Evolutionary conservation across 92 coral and sea anemone genomes (phyloP), one percentile per base, ranked within the genome.

Genomic region (Desmophyllum pertusum): DNA sequence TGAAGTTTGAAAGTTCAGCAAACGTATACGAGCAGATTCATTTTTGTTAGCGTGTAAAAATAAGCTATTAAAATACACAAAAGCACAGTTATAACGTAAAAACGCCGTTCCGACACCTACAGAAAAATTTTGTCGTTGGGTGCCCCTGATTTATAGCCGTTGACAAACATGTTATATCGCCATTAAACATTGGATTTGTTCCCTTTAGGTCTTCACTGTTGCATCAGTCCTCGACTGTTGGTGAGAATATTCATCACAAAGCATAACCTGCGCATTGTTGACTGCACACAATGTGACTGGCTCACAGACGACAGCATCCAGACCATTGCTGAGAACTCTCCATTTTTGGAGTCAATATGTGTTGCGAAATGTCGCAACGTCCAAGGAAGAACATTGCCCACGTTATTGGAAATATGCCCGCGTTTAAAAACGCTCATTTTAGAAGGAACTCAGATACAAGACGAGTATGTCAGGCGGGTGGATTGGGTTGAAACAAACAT

Each of bases 281-380:
- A 93, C 78, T 93, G 96, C 72, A 67, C 88, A 7, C 84, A 86
- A 2, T 87, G 96, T 70, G 94, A 93, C 55, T 90, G 93, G 92
- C 55, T 90, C 45, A 88, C 80, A 31, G 96, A 93, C 71, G 78
- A 80, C 21, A 73, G 71, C 53, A 89, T 89, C 10, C 77, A 74
- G 31, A 38, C 62, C n/a, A 79, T 93, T n/a, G 93, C 94, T 5
- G 64, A 84, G 19, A 81, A 88, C 76, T 93, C 92, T 67, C 81
- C 78, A 38, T 61, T 62, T 10, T 61, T 93, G 74, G 96, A 93
- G 62, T 90, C 91, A 17, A 71, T 93, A 23, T 81, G 92, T 42
- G 78, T 93, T 11, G 80, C 73, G 15, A 80, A 86, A 50, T 93
- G 96, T 61, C 89, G 83, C 62, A 93, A 93, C 53, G 84, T 91